Percentiles rank a stretch among this genome's conserved stretches.
These are phyloP conservation scores for Carpatolechia fugitivella DNA, from an alignment of 2,888 invertebrate species.

Conservation along the genomic window DNA sequence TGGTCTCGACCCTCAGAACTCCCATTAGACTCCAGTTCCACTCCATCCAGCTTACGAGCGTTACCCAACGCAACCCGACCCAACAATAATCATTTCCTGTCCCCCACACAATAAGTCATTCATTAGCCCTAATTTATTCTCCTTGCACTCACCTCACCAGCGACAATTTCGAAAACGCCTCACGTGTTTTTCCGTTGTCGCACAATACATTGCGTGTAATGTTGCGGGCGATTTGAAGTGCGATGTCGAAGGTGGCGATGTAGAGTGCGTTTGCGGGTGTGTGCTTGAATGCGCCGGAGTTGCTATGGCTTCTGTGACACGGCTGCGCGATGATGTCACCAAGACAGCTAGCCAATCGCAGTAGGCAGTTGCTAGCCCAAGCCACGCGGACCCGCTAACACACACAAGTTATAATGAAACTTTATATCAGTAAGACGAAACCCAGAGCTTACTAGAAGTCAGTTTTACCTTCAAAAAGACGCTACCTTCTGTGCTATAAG, in stretches of 20 bases:
- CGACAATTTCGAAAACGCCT: constrained; percentile 42
- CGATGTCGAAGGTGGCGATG: constrained; percentile 46
- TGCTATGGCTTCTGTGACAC: constrained; percentile 67
- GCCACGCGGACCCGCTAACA: neutral
- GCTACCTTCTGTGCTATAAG: too few species aligned
- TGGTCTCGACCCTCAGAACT: too few species aligned
- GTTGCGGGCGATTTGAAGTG: constrained; percentile 27
- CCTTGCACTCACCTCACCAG: constrained; percentile 63
- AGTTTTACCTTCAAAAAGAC: too few species aligned
- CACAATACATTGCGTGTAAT: constrained; percentile 37
- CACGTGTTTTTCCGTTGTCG: constrained; percentile 29
- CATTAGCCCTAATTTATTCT: constrained; percentile 77
- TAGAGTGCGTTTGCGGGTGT: constrained; percentile 38
- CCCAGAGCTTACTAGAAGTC: too few species aligned
- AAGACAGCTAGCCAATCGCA: constrained; percentile 51
- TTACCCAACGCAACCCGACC: constrained; percentile 53
- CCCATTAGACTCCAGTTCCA: too few species aligned
- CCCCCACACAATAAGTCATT: constrained; percentile 72
- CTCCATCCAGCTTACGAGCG: constrained; percentile 2
- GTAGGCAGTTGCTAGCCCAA: constrained; percentile 31
- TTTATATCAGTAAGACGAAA: too few species aligned
- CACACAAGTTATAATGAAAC: too few species aligned
- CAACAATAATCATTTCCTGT: constrained; percentile 75
- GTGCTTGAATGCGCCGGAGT: constrained; percentile 34
- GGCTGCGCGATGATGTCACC: constrained; percentile 70